A percentile compares a stretch with the other conserved stretches of the same genome.
These are phyloP conservation scores for Deroptyus accipitrinus DNA, from an alignment of 2,113 vertebrate species.

Conservation along the genomic window DNA sequence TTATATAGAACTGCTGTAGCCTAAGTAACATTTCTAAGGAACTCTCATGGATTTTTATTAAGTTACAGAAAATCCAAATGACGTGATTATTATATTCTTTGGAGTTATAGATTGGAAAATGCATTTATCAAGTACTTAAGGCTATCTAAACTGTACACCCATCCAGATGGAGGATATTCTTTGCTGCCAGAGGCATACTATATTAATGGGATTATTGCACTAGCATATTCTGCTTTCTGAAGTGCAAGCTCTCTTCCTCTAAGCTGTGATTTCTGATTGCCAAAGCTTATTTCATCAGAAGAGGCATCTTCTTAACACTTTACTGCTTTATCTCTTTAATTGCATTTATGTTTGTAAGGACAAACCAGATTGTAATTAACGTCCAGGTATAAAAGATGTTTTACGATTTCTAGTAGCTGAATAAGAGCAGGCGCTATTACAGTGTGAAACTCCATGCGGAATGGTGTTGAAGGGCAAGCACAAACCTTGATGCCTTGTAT, in stretches of 20 bases:
- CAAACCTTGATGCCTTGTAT: no score
- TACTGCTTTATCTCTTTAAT: background rate
- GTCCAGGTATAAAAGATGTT: background rate
- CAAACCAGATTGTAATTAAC: background rate
- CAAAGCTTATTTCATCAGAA: background rate
- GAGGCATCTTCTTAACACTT: background rate
- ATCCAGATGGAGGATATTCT: background rate
- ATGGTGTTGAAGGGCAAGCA: no score
- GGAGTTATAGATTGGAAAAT: background rate
- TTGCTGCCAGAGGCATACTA: background rate
- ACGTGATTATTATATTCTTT: background rate
- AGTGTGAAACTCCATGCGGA: no score
- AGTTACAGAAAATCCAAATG: slow-evolving; percentile 11
- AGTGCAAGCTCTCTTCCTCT: background rate
- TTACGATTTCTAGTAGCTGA: background rate
- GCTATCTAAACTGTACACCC: background rate
- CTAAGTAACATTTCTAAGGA: background rate
- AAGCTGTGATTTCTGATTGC: background rate
- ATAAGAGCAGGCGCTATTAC: background rate
- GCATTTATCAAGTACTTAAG: background rate
- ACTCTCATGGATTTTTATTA: background rate
- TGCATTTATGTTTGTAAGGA: background rate
- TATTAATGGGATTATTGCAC: slow-evolving; percentile 13
- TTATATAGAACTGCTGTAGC: background rate
- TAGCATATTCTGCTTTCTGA: background rate